A percentile compares a stretch with the other conserved stretches of the same genome.
Evolutionary conservation across 2,113 vertebrate genomes (phyloP).

Genomic region (Morone saxatilis): DNA sequence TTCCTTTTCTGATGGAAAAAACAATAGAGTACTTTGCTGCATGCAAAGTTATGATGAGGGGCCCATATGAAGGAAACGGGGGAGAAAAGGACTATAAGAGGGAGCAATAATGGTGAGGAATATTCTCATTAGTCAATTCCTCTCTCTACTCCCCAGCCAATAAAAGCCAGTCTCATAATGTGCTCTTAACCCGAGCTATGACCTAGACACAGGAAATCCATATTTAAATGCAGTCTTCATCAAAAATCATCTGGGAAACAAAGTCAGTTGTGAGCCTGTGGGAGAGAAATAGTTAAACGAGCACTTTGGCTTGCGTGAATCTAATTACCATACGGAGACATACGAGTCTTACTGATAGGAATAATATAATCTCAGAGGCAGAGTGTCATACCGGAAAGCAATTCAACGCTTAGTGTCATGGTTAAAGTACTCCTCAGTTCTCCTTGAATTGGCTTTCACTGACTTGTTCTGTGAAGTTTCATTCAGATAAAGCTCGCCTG

Average conservation of each 20-base stretch:
- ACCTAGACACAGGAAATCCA: slow-evolving; percentile 57
- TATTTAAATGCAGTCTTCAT: slow-evolving; percentile 38
- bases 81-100: slow-evolving; percentile 25
- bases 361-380: slow-evolving; percentile 52
- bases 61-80: slow-evolving; percentile 51
- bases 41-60: slow-evolving; percentile 67
- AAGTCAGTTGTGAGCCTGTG: slow-evolving; percentile 19
- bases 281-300: slow-evolving; percentile 53
- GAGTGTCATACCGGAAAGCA: slow-evolving; percentile 41
- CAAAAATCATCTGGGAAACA: slow-evolving; percentile 47
- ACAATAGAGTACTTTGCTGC: slow-evolving; percentile 49
- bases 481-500: slow-evolving; percentile 55
- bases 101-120: slow-evolving; percentile 30
- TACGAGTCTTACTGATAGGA: slow-evolving; percentile 54
- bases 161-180: slow-evolving; percentile 49
- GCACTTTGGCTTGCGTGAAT: slow-evolving; percentile 51
- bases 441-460: slow-evolving; percentile 50
- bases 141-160: slow-evolving; percentile 36
- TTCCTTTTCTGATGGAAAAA: slow-evolving; percentile 45
- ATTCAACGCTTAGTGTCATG: slow-evolving; percentile 51
- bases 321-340: slow-evolving; percentile 57
- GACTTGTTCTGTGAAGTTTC: slow-evolving; percentile 56
- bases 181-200: slow-evolving; percentile 52
- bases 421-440: slow-evolving; percentile 52
- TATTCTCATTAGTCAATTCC: slow-evolving; percentile 50